Conservation (phyloP, 2,797 vertebrate species). For the Mormyrus proboscirostris region DNA sequence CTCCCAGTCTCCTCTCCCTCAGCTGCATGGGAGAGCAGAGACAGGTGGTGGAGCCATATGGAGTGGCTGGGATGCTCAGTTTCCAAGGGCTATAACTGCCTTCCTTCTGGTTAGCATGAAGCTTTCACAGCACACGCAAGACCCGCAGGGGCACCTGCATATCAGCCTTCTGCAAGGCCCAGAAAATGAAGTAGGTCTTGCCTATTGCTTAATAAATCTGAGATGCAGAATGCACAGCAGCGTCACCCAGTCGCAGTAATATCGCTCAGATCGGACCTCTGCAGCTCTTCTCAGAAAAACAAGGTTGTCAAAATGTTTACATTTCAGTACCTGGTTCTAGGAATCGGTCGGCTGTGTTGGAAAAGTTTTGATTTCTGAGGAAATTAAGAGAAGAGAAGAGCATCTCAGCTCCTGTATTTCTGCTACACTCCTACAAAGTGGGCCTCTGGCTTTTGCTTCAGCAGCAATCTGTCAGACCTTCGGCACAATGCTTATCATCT, state of each 20-base stretch:
- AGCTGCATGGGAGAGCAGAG: neutral
- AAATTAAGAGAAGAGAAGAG: neutral
- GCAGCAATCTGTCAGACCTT: conserved; percentile 7
- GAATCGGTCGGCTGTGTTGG: neutral
- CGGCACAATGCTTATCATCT: conserved; percentile 5
- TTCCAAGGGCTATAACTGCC: neutral
- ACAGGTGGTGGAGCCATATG: conserved; percentile 7
- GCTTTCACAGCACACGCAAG: neutral
- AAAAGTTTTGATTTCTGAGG: neutral
- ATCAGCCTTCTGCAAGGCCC: neutral
- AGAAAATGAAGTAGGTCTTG: neutral
- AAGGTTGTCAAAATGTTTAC: neutral
- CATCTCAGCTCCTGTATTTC: neutral
- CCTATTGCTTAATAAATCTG: neutral
- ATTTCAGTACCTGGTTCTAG: neutral
- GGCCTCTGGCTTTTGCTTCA: neutral
- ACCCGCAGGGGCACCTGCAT: neutral
- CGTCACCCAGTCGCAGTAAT: neutral
- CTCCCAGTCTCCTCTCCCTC: neutral
- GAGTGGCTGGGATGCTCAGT: neutral
- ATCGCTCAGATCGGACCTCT: neutral
- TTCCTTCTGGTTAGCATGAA: neutral
- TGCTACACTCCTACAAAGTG: neutral
- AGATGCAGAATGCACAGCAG: neutral
- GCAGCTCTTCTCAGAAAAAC: neutral